Base-by-base conservation (phyloP, 2,113 vertebrate species). In the Macquaria ambigua region DNA sequence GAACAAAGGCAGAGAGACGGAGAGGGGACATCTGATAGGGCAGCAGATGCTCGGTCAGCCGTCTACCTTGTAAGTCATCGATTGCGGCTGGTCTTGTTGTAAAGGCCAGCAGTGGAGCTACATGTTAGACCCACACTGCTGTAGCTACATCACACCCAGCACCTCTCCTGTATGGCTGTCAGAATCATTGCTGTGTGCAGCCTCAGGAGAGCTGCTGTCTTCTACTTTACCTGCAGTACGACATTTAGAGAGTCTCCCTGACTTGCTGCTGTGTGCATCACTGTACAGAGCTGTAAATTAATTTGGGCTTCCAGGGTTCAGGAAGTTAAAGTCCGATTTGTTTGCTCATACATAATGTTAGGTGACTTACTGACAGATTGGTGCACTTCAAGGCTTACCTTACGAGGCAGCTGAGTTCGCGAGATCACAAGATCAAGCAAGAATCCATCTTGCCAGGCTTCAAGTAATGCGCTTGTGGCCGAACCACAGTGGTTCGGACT, bases 31-130 rank as follows among this genome's bases (percentile, higher is more conserved):
- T 79, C 8, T 76, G 83, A 89, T 80, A 79, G 61, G 66, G 21
- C 64, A n/a, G 75, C 83, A 76, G 48, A 79, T 85, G 75, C 70
- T 85, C 41, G 2, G 46, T 58, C 53, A 66, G 75, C 79, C 23
- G 15, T 66, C 70, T 55, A 34, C 52, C 46, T 67, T 76, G 75
- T 72, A 64, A 75, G 39, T 59, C 52, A 86, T 85, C 7, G 75
- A 82, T 85, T 74, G 50, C 53, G 63, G 70, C 50, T 58, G 50
- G 46, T 52, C 1, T n/a, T 5, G 25, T 46, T 53, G 48, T 74
- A 28, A 9, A 66, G 69, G 52, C 66, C 52, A 14, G 71, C 23
- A 34, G 56, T 43, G 28, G 61, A 58, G 80, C 39, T 8, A 31
- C 56, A 61, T 50, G 55, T 37, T 23, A 31, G n/a, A 63, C 41